These are phyloP conservation scores for Drosophila gunungcola DNA, from an alignment of 1,140 invertebrate genomes.

Conservation along the genomic window DNA sequence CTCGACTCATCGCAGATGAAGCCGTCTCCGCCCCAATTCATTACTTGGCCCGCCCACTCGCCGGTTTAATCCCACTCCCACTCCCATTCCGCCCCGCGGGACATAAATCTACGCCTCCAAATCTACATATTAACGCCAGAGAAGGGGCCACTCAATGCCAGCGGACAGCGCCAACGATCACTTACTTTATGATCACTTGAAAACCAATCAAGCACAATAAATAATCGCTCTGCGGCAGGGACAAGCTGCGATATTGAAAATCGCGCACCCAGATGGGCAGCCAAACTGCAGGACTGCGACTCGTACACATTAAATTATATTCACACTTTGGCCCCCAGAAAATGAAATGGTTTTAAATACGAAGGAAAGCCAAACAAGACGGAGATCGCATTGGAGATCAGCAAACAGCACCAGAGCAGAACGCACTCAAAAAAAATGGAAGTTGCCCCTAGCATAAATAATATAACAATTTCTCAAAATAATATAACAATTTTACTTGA, in stretches of 20 bases:
- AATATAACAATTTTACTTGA: too few relatives aligned
- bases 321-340: conserved; percentile 84
- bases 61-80: neutral
- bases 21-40: conserved; percentile 52
- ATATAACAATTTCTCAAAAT: too few relatives aligned
- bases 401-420: conserved; percentile 58
- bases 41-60: conserved; percentile 10
- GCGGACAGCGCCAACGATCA: conserved; percentile 72
- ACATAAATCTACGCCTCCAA: conserved; percentile 78
- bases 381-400: conserved; percentile 54
- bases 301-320: conserved; percentile 83
- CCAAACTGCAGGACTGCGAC: conserved; percentile 9
- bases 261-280: conserved; percentile 50
- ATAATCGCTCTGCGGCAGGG: conserved; percentile 69
- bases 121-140: conserved; percentile 79
- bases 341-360: conserved; percentile 77
- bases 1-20: conserved; percentile 47
- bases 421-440: conserved; percentile 9
- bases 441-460: neutral
- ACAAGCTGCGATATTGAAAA: conserved; percentile 79
- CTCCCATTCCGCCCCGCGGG: conserved; percentile 19
- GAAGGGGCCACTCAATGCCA: conserved; percentile 51
- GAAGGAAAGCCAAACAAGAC: conserved; percentile 67
- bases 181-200: conserved; percentile 85
- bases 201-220: conserved; percentile 84